Percentiles rank a stretch among this genome's conserved stretches.
These are phyloP conservation scores for Bombyx mori DNA, from an alignment of 1,140 invertebrate species.

Conservation along the genomic window DNA sequence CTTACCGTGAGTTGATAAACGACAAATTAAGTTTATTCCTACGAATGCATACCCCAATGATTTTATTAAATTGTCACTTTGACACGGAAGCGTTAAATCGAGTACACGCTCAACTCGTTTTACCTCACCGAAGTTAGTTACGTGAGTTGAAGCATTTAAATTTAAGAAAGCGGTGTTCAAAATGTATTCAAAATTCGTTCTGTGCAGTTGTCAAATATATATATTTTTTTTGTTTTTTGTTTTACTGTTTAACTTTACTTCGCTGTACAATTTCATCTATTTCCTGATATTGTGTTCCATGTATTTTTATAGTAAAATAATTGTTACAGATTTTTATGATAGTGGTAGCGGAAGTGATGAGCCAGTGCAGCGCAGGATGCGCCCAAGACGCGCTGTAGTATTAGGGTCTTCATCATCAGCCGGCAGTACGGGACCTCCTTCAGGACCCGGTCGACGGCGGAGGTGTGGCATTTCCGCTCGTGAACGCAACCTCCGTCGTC, in stretches of 20 bases:
- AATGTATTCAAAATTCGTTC: background rate
- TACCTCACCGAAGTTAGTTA: constrained; percentile 4
- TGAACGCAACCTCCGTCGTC: constrained; percentile 85
- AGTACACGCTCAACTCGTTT: constrained; percentile 3
- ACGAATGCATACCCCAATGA: too few relatives aligned
- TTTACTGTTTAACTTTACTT: too few relatives aligned
- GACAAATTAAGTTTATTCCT: too few relatives aligned
- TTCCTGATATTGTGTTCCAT: too few relatives aligned
- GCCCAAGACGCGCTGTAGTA: constrained; percentile 34
- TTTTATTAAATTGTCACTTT: too few relatives aligned
- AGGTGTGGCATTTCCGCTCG: constrained; percentile 78
- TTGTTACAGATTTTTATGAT: constrained; percentile 51
- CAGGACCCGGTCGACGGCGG: constrained; percentile 52
- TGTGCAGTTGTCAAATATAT: too few relatives aligned
- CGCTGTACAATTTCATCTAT: too few relatives aligned
- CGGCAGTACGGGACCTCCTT: constrained; percentile 20
- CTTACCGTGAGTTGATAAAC: too few relatives aligned
- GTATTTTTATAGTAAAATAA: too few relatives aligned
- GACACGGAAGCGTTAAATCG: background rate
- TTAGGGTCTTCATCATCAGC: constrained; percentile 40
- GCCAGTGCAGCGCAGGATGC: constrained; percentile 30
- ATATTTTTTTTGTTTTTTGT: too few relatives aligned
- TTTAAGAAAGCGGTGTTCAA: constrained; percentile 5
- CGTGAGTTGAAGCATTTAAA: constrained; percentile 8
- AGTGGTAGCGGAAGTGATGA: constrained; percentile 53